Conservation (phyloP, 2,888 invertebrate species). For the Melieria omissa region DNA sequence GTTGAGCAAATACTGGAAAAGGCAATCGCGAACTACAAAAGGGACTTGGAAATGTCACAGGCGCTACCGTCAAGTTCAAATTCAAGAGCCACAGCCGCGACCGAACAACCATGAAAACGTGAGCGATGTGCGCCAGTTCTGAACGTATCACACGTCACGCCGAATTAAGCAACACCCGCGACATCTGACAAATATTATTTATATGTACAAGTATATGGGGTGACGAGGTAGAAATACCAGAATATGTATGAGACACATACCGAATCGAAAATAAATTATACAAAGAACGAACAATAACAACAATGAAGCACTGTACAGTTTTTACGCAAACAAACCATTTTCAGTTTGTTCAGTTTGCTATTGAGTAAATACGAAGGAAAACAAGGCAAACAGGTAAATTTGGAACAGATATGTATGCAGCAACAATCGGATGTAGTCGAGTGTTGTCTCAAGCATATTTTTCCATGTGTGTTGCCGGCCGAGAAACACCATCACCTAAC, state of each 20-base stretch:
- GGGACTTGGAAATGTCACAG: slow-evolving; percentile 47
- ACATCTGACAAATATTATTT: too few relatives aligned
- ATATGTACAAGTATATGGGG: too few relatives aligned
- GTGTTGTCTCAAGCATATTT: too few relatives aligned
- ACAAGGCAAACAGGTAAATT: too few relatives aligned
- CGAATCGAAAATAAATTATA: background rate
- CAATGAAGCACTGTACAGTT: background rate
- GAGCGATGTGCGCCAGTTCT: slow-evolving; percentile 36
- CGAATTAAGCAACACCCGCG: too few relatives aligned
- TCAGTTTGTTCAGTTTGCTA: slow-evolving; percentile 23
- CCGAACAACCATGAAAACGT: slow-evolving; percentile 30
- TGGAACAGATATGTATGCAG: too few relatives aligned
- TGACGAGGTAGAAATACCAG: too few relatives aligned
- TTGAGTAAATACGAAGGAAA: slow-evolving; percentile 1
- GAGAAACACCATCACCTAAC: too few relatives aligned
- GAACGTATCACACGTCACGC: too few relatives aligned
- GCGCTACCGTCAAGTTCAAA: slow-evolving; percentile 9
- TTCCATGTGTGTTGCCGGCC: too few relatives aligned
- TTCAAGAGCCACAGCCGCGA: background rate
- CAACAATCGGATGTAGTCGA: too few relatives aligned
- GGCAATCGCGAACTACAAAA: slow-evolving; percentile 59
- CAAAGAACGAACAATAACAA: background rate
- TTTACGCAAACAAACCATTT: slow-evolving; percentile 8
- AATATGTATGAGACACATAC: too few relatives aligned
- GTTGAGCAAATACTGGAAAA: slow-evolving; percentile 66